Base-by-base conservation (phyloP, 2,888 invertebrate species). In the Lysandra bellargus region DNA sequence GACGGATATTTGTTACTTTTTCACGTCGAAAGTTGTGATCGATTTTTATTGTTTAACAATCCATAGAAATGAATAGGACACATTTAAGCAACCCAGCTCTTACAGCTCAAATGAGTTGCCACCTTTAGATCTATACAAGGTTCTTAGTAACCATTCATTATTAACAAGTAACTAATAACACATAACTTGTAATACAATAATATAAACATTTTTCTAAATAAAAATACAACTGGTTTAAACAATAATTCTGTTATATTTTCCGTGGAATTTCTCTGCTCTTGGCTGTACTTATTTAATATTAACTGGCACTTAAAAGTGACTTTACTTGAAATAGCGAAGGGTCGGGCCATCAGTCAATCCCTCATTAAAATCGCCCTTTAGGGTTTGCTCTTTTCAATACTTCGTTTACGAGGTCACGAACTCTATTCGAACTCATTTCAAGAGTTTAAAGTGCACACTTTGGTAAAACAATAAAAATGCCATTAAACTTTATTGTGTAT, bases 311-410 rank as follows among this genome's bases (percentile, higher is more conserved):
- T 33, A 14, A 69, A 69, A 69, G 69, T 69, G 14, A 69, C 37
- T 69, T 69, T 69, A 69, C 12, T 30, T 64, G 23, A 30, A 64
- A 69, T 37, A 37, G 69, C 69, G 14, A 69, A 69, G 69, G 4
- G 33, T 30, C 61, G 23, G 7, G n/a, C 12, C 33, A 69, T 37
- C 69, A 69, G 69, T 69, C 69, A 69, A 69, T 69, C 69, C 33
- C 69, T 69, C 37, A 37, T 69, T 69, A 69, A 69, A 37, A 17
- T 69, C 37, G 69, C 4, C 69, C 69, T 69, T 4, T 14, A 69
- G 69, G 17, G 69, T 33, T 14, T 69, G 37, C 69, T 69, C 69
- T 69, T 37, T 69, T 69, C 69, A 69, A 69, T 69, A 69, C 69
- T 33, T 69, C 69, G 33, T 69, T 69, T 69, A 30, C 23, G 69